Conservation (phyloP, 2,113 vertebrate genomes). For the Tragulus kanchil region DNA sequence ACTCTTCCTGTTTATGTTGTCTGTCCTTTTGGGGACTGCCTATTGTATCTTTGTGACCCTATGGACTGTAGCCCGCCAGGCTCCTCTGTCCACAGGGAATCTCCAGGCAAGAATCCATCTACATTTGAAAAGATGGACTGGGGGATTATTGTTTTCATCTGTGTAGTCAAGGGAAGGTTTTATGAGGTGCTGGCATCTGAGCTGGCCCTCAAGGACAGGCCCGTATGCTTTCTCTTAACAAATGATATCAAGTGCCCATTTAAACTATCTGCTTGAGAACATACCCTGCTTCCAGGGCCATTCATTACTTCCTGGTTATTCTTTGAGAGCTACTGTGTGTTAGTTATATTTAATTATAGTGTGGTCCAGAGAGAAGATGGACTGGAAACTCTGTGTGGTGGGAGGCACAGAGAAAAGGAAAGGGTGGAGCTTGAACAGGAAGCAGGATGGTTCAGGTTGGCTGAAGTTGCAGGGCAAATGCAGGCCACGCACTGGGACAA, state of each 20-base stretch:
- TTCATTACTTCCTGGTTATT: conserved; percentile 52
- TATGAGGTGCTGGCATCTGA: neutral
- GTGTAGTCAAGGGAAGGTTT: conserved; percentile 57
- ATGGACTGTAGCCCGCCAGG: too few relatives aligned
- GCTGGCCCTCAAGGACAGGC: conserved; percentile 61
- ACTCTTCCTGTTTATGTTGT: neutral
- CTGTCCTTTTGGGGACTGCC: neutral
- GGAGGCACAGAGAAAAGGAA: neutral
- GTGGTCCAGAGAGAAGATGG: neutral
- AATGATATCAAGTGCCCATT: conserved; percentile 33
- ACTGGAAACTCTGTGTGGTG: neutral
- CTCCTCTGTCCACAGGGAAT: too few relatives aligned
- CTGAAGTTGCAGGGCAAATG: neutral
- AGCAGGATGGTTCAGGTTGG: neutral
- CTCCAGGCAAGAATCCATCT: too few relatives aligned
- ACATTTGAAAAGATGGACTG: too few relatives aligned
- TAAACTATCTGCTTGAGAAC: conserved; percentile 63
- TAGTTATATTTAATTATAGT: neutral
- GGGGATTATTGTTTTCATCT: conserved; percentile 64
- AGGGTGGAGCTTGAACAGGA: neutral
- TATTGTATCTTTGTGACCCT: neutral
- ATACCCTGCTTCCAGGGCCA: neutral
- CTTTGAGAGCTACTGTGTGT: neutral
- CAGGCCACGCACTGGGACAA: rapidly evolving
- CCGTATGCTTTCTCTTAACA: conserved; percentile 36